These are phyloP conservation scores for Drosophila koepferae DNA, from an alignment of 2,888 invertebrate genomes.

Conservation along the genomic window DNA sequence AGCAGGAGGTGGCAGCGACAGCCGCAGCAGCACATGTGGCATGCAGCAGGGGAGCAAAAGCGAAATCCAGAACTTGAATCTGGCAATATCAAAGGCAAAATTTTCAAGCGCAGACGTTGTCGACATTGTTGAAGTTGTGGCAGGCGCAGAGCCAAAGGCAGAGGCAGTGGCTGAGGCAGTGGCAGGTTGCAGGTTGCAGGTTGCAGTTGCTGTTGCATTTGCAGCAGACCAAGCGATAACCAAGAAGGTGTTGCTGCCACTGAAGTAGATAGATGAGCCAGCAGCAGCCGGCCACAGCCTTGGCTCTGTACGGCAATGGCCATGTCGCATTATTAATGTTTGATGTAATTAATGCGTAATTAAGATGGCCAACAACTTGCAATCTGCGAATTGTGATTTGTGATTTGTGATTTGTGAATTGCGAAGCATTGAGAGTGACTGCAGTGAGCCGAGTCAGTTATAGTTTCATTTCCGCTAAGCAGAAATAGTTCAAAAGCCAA, in stretches of 20 bases:
- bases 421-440: not conserved
- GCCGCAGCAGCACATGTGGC: conserved; percentile 31
- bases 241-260: conserved; percentile 72
- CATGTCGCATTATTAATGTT: conserved; percentile 75
- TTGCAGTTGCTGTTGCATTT: conserved; percentile 7
- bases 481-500: conserved; percentile 58
- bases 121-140: conserved; percentile 36
- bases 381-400: conserved; percentile 7
- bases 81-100: conserved; percentile 73
- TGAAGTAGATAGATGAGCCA: conserved; percentile 74
- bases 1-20: not conserved
- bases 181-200: conserved; percentile 1
- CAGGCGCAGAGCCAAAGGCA: conserved; percentile 14
- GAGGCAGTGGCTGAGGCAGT: conserved; percentile 24
- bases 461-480: conserved; percentile 23
- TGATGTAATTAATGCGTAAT: conserved; percentile 82
- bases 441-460: conserved; percentile 3
- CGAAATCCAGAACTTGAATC: conserved; percentile 22
- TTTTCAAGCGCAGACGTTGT: conserved; percentile 56
- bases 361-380: conserved; percentile 68
- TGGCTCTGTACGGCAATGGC: conserved; percentile 15
- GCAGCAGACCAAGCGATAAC: conserved; percentile 29
- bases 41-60: conserved; percentile 18
- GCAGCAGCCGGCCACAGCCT: conserved; percentile 4
- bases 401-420: no score